These are phyloP conservation scores for Botrylloides violaceus DNA, from an alignment of 23 tunicate genomes.

Conservation along the genomic window DNA sequence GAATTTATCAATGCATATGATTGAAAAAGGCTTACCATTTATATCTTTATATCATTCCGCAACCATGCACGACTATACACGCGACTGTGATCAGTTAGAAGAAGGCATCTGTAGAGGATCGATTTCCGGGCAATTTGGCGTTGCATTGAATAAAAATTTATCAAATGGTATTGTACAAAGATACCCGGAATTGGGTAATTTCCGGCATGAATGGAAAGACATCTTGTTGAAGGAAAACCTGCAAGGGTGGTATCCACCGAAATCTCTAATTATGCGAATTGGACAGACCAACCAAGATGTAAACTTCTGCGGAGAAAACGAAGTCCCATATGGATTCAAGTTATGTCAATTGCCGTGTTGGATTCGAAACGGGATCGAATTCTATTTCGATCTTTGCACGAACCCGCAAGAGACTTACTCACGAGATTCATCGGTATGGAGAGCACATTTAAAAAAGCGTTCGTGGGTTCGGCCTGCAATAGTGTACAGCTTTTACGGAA, in stretches of 20 bases:
- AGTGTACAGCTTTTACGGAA: slow-evolving; percentile 2
- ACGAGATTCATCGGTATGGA: not conserved
- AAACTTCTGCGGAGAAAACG: slow-evolving; percentile 10
- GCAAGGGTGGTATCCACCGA: not conserved
- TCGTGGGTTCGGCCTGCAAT: slow-evolving; percentile 18
- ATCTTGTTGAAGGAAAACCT: not conserved
- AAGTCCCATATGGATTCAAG: slow-evolving; percentile 6
- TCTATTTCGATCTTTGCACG: slow-evolving; percentile 10
- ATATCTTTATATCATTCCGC: slow-evolving; percentile 4
- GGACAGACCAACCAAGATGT: slow-evolving; percentile 7
- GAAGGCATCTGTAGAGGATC: not conserved
- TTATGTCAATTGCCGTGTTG: slow-evolving; percentile 3
- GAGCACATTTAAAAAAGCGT: not conserved
- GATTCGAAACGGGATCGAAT: slow-evolving; percentile 12
- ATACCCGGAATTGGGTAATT: not conserved
- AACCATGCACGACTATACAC: not conserved
- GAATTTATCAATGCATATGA: not conserved
- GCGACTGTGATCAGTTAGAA: not conserved
- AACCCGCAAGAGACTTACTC: slow-evolving; percentile 1
- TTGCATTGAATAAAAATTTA: not conserved
- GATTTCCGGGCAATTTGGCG: not conserved
- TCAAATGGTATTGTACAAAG: not conserved
- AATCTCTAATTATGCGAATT: not conserved
- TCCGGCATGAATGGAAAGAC: not conserved
- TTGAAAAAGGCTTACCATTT: not conserved